Base-by-base conservation (phyloP, 2,888 invertebrate species). In the Ophraella communa region DNA sequence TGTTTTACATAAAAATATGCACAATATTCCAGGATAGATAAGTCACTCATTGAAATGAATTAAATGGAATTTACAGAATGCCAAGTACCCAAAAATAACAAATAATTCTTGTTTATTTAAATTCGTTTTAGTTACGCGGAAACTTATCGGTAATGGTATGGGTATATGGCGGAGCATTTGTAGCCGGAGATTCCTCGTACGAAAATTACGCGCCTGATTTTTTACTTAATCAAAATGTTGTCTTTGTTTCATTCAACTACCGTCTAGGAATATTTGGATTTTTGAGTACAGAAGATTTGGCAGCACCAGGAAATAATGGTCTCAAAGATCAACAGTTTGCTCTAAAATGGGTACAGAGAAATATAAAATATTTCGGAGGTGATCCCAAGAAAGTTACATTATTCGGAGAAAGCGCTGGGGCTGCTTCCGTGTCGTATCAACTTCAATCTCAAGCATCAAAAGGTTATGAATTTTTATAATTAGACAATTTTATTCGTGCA, bases 401-500 rank as follows among this genome's bases (percentile, higher is more conserved):
- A 51, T 74, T 70, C 62, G 75, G 75, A 2, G 68, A 73, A 62
- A 75, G 75, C 47, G 75, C 75, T 7, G 75, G 75, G 1, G 65
- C 73, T 2, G 73, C 71, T 7, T 73, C 74, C 2, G 74, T 74
- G 10, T 66, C 70, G 8, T 72, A 74, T 49, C 66, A 70, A 11
- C 53, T 73, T 10, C 73, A 74, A 64, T 71, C 72, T 4, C 58
- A 55, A 20, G 47, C 52, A 21, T 62, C 73, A 8, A 66, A 67
- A 67, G 73, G 74, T 73, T 62, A 33, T 42, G n/a, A n/a, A n/a
- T n/a, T n/a, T n/a, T n/a, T n/a, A n/a, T n/a, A n/a, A n/a, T n/a
- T n/a, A n/a, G n/a, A n/a, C n/a, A n/a, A n/a, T n/a, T n/a, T n/a
- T n/a, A n/a, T n/a, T n/a, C n/a, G n/a, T n/a, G n/a, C n/a, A n/a